A percentile compares a stretch with the other conserved stretches of the same genome.
These are phyloP conservation scores for Mohoua ochrocephala DNA, from an alignment of 2,113 vertebrate genomes.

Conservation along the genomic window DNA sequence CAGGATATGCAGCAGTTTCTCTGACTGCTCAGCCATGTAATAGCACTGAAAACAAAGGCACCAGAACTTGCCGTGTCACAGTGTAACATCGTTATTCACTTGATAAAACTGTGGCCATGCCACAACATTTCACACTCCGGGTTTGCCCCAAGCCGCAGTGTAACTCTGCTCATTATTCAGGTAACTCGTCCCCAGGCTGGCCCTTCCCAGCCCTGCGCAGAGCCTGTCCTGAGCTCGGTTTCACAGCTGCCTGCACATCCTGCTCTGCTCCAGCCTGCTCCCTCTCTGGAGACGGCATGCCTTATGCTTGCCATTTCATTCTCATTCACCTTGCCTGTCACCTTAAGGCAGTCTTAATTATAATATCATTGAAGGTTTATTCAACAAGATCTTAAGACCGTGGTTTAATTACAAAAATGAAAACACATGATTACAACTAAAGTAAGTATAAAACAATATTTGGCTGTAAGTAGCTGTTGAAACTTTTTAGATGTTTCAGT, in stretches of 20 bases:
- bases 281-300: not conserved
- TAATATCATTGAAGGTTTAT: not conserved
- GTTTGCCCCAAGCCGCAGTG: not conserved
- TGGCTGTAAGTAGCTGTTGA: not conserved
- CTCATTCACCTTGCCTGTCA: conserved; percentile 5
- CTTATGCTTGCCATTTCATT: not conserved
- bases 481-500: not conserved
- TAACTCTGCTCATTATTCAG: not conserved
- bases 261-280: not conserved
- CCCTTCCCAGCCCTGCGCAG: not conserved
- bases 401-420: conserved; percentile 22
- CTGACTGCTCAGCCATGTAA: conserved; percentile 37
- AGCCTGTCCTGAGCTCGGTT: not conserved
- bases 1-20: not conserved
- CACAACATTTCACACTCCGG: not conserved
- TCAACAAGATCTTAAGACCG: not conserved
- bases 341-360: conserved; percentile 37
- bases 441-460: not conserved
- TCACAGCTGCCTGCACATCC: conserved; percentile 1
- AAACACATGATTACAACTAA: not conserved
- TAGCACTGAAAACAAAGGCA: conserved; percentile 17
- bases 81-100: not conserved
- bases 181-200: not conserved
- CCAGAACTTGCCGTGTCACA: not conserved
- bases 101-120: not conserved